A percentile compares a stretch with the other conserved stretches of the same genome.
Evolutionary conservation across 2,797 vertebrate species (phyloP).

Genomic region (Sebastes kiyomatsui): DNA sequence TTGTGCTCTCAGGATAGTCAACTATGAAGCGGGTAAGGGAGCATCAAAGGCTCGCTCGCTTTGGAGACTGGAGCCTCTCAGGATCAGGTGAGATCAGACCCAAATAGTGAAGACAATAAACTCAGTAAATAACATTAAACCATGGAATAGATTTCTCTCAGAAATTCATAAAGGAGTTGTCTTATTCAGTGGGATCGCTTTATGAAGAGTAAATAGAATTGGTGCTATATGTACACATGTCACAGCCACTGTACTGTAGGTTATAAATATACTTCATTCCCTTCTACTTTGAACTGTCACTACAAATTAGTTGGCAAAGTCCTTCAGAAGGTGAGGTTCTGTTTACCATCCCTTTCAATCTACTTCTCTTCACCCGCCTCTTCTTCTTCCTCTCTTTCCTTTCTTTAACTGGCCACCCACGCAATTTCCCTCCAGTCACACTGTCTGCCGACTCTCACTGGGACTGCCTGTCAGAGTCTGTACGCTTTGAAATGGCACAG

Average conservation of each 20-base stretch:
- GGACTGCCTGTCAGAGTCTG: slow-evolving; percentile 48
- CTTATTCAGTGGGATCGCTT: not conserved
- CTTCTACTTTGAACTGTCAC: slow-evolving; percentile 30
- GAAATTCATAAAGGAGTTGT: not conserved
- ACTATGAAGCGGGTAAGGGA: slow-evolving; percentile 95
- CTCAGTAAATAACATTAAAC: not conserved
- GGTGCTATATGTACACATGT: not conserved
- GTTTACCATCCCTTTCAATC: slow-evolving; percentile 37
- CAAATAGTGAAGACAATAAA: not conserved
- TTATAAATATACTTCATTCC: slow-evolving; percentile 25
- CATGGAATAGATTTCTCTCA: not conserved
- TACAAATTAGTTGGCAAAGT: slow-evolving; percentile 43
- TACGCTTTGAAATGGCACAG: slow-evolving; percentile 38
- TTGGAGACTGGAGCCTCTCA: slow-evolving; percentile 97
- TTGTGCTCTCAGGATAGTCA: slow-evolving; percentile 86
- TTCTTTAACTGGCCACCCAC: slow-evolving; percentile 46
- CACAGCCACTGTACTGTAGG: not conserved
- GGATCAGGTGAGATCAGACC: slow-evolving; percentile 89
- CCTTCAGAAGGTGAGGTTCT: slow-evolving; percentile 20
- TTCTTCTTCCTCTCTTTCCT: not conserved
- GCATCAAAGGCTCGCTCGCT: slow-evolving; percentile 91
- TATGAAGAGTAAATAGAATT: not conserved
- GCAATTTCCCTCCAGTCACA: slow-evolving; percentile 10
- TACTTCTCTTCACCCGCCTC: not conserved
- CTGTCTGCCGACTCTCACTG: slow-evolving; percentile 21